phyloP scores from a whole-genome alignment of 2,113 vertebrate species.

The Nicator chloris region DNA sequence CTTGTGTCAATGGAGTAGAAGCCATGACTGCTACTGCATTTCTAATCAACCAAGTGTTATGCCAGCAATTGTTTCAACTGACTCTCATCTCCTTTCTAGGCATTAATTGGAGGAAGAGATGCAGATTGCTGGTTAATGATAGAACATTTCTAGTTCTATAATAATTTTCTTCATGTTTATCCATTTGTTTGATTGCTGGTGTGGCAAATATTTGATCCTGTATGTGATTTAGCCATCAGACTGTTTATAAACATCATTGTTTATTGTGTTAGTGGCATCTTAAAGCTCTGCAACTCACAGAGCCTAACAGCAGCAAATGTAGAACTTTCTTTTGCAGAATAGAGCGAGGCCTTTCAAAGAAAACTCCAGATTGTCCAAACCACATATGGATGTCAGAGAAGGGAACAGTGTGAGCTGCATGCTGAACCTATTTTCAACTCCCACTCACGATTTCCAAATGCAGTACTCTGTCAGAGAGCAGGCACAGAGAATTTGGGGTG shows the following conservation, averaged over 20 bases:
- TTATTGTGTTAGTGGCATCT: constrained; percentile 40
- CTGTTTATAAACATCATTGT: constrained; percentile 34
- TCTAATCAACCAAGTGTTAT: constrained; percentile 71
- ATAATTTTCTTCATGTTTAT: constrained; percentile 68
- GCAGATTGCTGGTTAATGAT: constrained; percentile 73
- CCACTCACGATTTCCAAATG: constrained; percentile 49
- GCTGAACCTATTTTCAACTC: constrained; percentile 48
- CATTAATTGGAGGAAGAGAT: constrained; percentile 69
- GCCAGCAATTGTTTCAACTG: constrained; percentile 70
- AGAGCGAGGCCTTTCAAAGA: neutral
- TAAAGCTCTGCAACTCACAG: neutral
- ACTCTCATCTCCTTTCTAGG: constrained; percentile 57
- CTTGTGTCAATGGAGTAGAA: constrained; percentile 48
- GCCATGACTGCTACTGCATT: constrained; percentile 40
- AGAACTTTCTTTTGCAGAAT: neutral
- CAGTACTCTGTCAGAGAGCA: neutral
- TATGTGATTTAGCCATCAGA: constrained; percentile 42
- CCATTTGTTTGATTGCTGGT: constrained; percentile 72
- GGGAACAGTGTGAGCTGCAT: constrained; percentile 36
- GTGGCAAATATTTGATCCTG: constrained; percentile 69
- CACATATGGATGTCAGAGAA: constrained; percentile 13
- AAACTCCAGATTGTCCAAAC: constrained; percentile 31
- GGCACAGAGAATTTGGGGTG: neutral
- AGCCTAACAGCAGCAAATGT: neutral
- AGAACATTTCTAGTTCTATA: constrained; percentile 70